These are phyloP conservation scores for Theristicus caerulescens DNA, from an alignment of 2,113 vertebrate species.

Conservation along the genomic window DNA sequence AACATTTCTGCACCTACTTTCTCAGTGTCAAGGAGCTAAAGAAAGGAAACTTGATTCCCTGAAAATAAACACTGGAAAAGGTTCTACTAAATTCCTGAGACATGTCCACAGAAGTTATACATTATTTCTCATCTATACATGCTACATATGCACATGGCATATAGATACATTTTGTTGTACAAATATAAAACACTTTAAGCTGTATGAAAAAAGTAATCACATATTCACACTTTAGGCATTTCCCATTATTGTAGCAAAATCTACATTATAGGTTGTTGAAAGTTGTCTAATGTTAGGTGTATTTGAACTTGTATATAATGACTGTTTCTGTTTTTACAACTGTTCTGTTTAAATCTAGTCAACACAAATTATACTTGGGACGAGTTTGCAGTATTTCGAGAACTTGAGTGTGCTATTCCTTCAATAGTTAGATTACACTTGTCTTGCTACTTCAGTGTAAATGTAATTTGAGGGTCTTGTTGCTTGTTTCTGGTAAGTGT, in stretches of 20 bases:
- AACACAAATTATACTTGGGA: background rate
- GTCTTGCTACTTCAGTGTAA: conserved; percentile 13
- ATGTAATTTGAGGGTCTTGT: conserved; percentile 43
- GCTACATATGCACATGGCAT: background rate
- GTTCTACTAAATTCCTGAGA: background rate
- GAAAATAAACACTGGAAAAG: background rate
- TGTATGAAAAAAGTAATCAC: background rate
- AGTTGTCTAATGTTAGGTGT: background rate
- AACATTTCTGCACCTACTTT: background rate
- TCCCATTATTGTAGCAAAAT: background rate
- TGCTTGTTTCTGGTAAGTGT: conserved; percentile 46
- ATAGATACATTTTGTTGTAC: background rate
- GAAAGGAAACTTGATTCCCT: background rate
- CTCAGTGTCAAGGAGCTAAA: background rate
- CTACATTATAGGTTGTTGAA: background rate
- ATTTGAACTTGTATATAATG: background rate
- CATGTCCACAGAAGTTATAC: background rate
- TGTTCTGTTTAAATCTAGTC: conserved; percentile 20
- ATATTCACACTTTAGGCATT: background rate
- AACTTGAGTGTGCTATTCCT: background rate
- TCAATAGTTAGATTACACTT: conserved; percentile 51
- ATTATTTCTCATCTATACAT: background rate
- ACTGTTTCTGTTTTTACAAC: background rate
- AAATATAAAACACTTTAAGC: background rate
- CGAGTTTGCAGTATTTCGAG: background rate